Conservation (phyloP, 2,888 invertebrate species). For the Sceliomorpha sp. region DNA sequence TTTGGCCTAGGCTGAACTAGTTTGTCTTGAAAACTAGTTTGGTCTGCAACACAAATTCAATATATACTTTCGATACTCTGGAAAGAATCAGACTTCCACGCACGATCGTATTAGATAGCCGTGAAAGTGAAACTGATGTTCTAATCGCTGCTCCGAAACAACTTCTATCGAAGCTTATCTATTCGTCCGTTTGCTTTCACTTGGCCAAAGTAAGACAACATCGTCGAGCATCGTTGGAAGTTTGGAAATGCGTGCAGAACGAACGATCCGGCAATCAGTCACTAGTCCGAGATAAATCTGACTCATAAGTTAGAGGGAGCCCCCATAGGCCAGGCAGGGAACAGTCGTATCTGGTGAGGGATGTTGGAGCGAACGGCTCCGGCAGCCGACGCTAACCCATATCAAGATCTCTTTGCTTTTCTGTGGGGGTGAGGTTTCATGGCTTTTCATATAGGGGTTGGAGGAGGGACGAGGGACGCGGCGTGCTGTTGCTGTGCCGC, state of each 20-base stretch:
- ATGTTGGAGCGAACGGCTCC: slow-evolving; percentile 62
- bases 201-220: slow-evolving; percentile 29
- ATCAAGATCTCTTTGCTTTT: slow-evolving; percentile 80
- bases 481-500: too few relatives aligned
- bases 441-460: slow-evolving; percentile 18
- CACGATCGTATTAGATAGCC: too few relatives aligned
- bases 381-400: slow-evolving; percentile 65
- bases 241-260: slow-evolving; percentile 66
- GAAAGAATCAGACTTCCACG: too few relatives aligned
- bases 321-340: slow-evolving; percentile 62
- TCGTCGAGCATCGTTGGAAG: slow-evolving; percentile 50
- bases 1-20: too few relatives aligned
- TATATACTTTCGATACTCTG: too few relatives aligned
- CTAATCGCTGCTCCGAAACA: too few relatives aligned
- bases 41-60: too few relatives aligned
- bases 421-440: slow-evolving; percentile 63
- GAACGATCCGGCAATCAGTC: slow-evolving; percentile 70
- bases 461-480: slow-evolving; percentile 49
- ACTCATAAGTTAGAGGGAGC: slow-evolving; percentile 75
- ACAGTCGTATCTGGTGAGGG: slow-evolving; percentile 59
- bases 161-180: too few relatives aligned
- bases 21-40: too few relatives aligned
- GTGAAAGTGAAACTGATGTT: too few relatives aligned
- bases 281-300: slow-evolving; percentile 78
- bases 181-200: slow-evolving; percentile 10